These are phyloP conservation scores for Pseudorectes ferrugineus DNA, from an alignment of 2,113 vertebrate species.

Conservation along the genomic window DNA sequence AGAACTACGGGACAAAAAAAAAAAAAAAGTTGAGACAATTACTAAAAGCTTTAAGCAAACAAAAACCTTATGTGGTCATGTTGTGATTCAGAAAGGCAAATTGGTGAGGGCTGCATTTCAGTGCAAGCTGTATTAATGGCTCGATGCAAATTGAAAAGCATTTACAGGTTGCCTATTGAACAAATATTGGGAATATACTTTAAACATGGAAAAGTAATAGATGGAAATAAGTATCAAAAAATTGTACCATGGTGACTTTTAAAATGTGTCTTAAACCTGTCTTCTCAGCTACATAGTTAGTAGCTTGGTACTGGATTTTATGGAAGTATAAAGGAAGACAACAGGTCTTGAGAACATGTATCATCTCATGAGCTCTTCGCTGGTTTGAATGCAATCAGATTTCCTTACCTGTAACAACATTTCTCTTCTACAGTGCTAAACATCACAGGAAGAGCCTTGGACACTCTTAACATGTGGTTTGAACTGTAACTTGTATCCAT, in stretches of 20 bases:
- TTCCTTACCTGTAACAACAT: neutral
- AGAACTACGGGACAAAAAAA: neutral
- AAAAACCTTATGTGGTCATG: neutral
- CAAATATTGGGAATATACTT: neutral
- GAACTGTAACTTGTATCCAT: neutral
- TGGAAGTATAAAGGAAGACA: neutral
- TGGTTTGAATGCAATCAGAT: neutral
- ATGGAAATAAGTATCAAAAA: neutral
- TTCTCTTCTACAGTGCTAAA: neutral
- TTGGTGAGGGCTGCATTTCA: neutral
- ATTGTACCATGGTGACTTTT: neutral
- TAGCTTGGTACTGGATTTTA: neutral
- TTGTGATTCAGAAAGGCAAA: neutral
- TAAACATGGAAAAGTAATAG: neutral
- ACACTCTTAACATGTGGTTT: neutral
- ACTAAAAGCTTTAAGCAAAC: neutral
- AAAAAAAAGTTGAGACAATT: neutral
- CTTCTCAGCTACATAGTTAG: neutral
- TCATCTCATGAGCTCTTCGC: neutral
- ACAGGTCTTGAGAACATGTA: neutral
- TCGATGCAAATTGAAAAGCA: fast-evolving
- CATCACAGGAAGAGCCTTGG: neutral
- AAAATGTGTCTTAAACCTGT: neutral
- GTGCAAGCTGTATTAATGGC: neutral
- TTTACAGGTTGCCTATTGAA: neutral